These are phyloP conservation scores for Coracias cyanogaster DNA, from an alignment of 2,797 vertebrate species.

Conservation along the genomic window DNA sequence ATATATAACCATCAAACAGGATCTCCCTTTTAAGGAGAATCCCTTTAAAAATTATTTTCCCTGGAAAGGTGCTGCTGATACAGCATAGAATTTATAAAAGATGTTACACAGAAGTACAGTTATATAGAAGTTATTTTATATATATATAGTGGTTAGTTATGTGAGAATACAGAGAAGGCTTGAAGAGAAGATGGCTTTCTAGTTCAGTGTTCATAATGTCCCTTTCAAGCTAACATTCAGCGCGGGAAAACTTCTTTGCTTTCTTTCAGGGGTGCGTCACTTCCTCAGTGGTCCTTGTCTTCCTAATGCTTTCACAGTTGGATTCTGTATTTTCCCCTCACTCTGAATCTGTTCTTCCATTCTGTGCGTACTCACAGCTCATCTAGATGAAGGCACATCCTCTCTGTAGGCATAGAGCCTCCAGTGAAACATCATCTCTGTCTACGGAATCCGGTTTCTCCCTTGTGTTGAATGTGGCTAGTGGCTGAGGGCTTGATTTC, in stretches of 20 bases:
- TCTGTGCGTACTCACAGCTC: background rate
- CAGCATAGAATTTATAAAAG: background rate
- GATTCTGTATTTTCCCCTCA: slow-evolving; percentile 1
- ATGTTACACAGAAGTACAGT: background rate
- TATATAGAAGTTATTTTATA: background rate
- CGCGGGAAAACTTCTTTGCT: background rate
- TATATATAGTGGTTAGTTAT: background rate
- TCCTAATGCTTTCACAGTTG: slow-evolving; percentile 26
- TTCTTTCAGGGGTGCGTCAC: background rate
- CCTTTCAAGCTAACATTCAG: background rate
- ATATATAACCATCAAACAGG: background rate
- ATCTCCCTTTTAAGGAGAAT: background rate
- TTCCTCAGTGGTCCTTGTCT: slow-evolving; percentile 23
- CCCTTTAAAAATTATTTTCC: background rate
- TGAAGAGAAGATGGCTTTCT: background rate
- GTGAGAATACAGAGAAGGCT: background rate
- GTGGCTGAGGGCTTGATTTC: background rate
- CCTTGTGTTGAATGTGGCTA: background rate
- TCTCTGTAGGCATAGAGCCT: background rate
- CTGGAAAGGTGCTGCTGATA: background rate
- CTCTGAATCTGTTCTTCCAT: background rate
- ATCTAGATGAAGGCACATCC: background rate
- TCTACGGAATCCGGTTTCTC: background rate
- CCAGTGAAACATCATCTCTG: slow-evolving; percentile 1
- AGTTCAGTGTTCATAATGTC: background rate